Evolutionary conservation across 2,113 vertebrate genomes (phyloP), one percentile per base, ranked within the genome.

Genomic region (Varanus salvator): DNA sequence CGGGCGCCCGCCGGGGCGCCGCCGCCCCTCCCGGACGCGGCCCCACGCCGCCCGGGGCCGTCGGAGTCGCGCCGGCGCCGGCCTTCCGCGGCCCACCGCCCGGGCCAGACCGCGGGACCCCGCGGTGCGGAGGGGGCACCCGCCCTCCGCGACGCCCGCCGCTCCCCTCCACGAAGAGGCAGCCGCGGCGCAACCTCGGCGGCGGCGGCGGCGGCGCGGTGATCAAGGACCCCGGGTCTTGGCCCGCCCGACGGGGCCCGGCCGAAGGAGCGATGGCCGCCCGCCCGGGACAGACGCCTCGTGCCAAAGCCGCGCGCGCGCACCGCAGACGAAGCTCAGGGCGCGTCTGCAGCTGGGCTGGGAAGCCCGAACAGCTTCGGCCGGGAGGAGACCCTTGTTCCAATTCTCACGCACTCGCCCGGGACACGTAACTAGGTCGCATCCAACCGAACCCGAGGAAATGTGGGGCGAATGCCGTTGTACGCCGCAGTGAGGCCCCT

Each of bases 81-180:
- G 38, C 80, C 17, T 84, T 80, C 0, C n/a, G n/a, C n/a, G n/a
- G n/a, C n/a, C n/a, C n/a, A n/a, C n/a, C n/a, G n/a, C n/a, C n/a
- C n/a, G n/a, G n/a, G n/a, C n/a, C 38, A 44, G 38, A 44, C 38
- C 38, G 38, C 38, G 38, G 38, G 38, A 44, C 2, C 38, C 38
- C 38, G 38, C 38, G 38, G 38, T 44, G 38, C 38, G 38, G 80
- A 84, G 34, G 50, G 84, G 1, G 80, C 75, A 34, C 34, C 17
- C 6, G 71, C 81, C 1, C 68, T 14, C 21, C 54, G 81, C 81
- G 76, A n/a, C 57, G 38, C 11, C 8, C 81, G 54, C 87, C 75
- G 54, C 71, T 83, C 25, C 17, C 72, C 38, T 89, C 87, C 87
- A 82, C 75, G 80, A 75, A 84, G 29, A 75, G 83, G 80, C 80